Base-by-base conservation (phyloP, 2,888 invertebrate species). In the Criorhina ranunculi region DNA sequence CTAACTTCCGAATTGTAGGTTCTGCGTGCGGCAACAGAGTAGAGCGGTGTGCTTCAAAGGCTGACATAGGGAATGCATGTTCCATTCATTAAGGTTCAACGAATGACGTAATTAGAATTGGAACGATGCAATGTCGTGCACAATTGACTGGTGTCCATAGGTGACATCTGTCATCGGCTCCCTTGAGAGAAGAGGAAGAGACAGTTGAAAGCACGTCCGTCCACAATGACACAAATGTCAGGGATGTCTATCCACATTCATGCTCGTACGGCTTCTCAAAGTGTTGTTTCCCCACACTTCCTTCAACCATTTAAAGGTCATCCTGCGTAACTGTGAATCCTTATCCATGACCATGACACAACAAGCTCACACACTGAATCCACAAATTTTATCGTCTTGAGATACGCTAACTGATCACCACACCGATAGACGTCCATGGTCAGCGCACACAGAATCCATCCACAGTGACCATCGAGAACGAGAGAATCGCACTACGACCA, bases 31-130 rank as follows among this genome's bases (percentile, higher is more conserved):
- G 17, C 37, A 40, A 33, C 44, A 33, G 9, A 19, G 42, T 24
- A 4, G 12, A 35, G 53, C 77, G 77, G 77, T 60, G 42, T 17
- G 17, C 12, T 55, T 69, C 77, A 69, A 77, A 60, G 19, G 19
- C 31, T 66, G 46, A 40, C 55, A 46, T 46, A 29, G n/a, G 37
- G 37, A 75, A 57, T 66, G 75, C 29, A 3, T 8, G 6, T 19
- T 46, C 6, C 17, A 9, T 69, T 12, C 46, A 9, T 19, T 46
- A 3, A 4, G 11, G 24, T 49, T 44, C 44, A 44, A 17, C 29
- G 5, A 44, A 29, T 24, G 29, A 29, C 12, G 24, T 24, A 40
- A 59, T 42, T 42, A 12, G 4, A 17, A 29, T 9, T 5, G 29
- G 7, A 19, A 1, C 24, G 24, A 24, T n/a, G n/a, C 24, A 24